Evolutionary conservation across 2,888 invertebrate species (phyloP), one percentile per base, ranked within the genome.

Genomic region (Cosmia trapezina): DNA sequence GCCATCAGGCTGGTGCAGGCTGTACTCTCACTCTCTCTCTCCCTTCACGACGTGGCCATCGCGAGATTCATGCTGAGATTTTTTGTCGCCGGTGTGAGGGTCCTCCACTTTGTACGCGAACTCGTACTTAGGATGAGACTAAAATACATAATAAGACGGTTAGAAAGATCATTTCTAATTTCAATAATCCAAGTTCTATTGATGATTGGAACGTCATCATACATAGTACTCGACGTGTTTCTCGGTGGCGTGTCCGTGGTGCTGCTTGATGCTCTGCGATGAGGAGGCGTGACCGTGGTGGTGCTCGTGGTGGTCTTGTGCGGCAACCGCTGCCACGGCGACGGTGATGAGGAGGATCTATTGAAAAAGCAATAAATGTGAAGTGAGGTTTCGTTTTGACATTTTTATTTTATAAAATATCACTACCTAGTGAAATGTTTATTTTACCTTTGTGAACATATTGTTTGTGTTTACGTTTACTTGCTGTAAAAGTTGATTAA

Each of bases 61-160:
- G 78, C 92, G 91, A 78, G 80, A 78, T 83, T 91, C 91, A 61
- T 91, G 89, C 78, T 91, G 91, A 62, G 87, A 87, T 85, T 91
- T 91, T 81, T 91, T 88, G 88, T 96, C 96, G 19, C 94, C 95
- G 78, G 95, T 95, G 86, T 95, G 94, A 45, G 91, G 90, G 86
- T 96, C 95, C 80, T 90, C 87, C 41, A 96, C 95, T 73, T 94
- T 93, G 86, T 95, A 95, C 73, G 90, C 92, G 87, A 91, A 94
- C 77, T 91, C 92, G 89, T 95, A 95, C 81, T 93, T 93, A n/a
- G 94, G 93, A 68, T 93, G 92, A 69, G 84, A 81, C 90, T 90
- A 68, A 9, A 47, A 54, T 0, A 59, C 2, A 62, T 4, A 28
- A 28, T 28, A 22, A 28, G 4, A 45, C 2, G 5, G 17, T 53